Evolutionary conservation across 1,140 invertebrate species (phyloP).

Genomic region (Euwallacea fornicatus): DNA sequence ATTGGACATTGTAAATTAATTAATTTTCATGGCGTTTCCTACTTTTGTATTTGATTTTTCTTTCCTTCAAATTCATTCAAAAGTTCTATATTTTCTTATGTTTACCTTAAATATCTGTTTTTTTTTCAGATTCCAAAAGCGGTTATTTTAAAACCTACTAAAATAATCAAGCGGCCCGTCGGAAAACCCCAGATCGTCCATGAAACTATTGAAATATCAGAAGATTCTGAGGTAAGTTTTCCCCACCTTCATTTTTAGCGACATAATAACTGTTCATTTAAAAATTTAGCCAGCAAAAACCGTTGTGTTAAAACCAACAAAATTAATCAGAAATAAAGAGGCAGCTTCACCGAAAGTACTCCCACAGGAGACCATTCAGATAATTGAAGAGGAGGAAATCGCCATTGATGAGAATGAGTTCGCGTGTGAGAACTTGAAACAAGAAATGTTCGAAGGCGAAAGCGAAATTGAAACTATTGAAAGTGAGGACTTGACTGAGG

Average conservation of each 20-base stretch:
- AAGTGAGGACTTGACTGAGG: constrained; percentile 3
- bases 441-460: constrained; percentile 26
- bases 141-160: constrained; percentile 44
- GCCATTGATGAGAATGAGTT: constrained; percentile 38
- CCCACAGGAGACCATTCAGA: constrained; percentile 9
- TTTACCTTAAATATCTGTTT: not conserved
- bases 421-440: constrained; percentile 32
- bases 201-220: constrained; percentile 6
- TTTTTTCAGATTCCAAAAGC: constrained; percentile 42
- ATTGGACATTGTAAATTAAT: too few species aligned
- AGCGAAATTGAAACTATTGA: constrained; percentile 19
- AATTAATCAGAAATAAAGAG: constrained; percentile 28
- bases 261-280: not conserved
- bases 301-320: constrained; percentile 39
- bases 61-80: too few species aligned
- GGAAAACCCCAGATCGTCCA: constrained; percentile 24
- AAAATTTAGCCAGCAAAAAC: constrained; percentile 36
- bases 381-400: constrained; percentile 38
- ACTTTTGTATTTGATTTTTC: too few species aligned
- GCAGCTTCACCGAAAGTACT: constrained; percentile 12
- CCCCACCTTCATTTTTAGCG: not conserved
- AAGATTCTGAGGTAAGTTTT: not conserved
- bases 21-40: too few species aligned
- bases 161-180: constrained; percentile 33
- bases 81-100: too few species aligned